Base-by-base conservation (phyloP, 1,140 invertebrate species). In the Aleiodes sp. region DNA sequence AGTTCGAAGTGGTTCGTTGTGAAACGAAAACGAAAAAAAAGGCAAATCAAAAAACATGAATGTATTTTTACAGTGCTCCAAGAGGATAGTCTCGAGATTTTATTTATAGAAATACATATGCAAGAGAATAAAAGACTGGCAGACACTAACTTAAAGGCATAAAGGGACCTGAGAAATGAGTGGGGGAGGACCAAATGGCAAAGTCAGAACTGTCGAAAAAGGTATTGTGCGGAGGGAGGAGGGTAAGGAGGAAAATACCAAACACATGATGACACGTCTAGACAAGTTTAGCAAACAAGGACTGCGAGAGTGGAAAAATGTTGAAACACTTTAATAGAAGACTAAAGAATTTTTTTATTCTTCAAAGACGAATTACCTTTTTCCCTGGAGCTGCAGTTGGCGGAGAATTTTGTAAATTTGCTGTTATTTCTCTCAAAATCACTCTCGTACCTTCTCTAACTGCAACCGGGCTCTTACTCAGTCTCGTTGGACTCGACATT, bases 361-460 rank as follows among this genome's bases (percentile, higher is more conserved):
- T n/a, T n/a, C n/a, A n/a, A n/a, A n/a, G n/a, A n/a, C n/a, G n/a
- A n/a, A n/a, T n/a, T 24, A 82, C 81, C 73, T 78, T 80, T 64
- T 26, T 65, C 35, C 43, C 69, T n/a, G 68, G 33, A 16, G 71
- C 19, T 24, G 73, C 72, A 35, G 61, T 62, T 6, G 74, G 74
- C n/a, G 81, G 57, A 7, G 78, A 81, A 73, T 82, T 82, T 9
- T 81, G 75, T 29, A 82, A 72, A 8, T 74, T 73, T n/a, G 78
- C 80, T 10, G 81, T 82, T 35, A 80, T 82, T 65, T 82, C 81
- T 14, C 77, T 73, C 7, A 82, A 64, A 37, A 81, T 74, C 1
- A 81, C 75, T 29, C 79, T 73, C 2, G 75, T 80, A 4, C 78
- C 78, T 57, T 82, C 81, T 9, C 78, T 78, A 71, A 57, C 37